Conservation (phyloP, 2,888 invertebrate species). For the Rhyacophila evoluta region DNA sequence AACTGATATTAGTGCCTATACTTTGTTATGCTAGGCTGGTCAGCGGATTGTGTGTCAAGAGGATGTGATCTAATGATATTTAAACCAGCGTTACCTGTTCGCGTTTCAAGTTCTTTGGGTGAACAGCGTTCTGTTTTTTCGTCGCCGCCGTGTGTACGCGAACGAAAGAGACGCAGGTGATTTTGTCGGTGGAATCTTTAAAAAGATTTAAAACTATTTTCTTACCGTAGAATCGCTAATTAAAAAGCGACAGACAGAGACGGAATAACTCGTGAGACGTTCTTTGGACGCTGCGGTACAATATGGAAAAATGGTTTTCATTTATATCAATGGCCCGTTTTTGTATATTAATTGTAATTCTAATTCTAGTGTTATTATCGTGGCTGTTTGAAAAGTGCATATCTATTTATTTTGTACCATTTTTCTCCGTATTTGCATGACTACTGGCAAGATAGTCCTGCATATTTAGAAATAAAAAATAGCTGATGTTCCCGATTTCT, state of each 20-base stretch:
- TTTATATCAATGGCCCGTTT: background rate
- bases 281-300: background rate
- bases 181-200: conserved; percentile 2
- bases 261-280: background rate
- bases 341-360: too few species aligned
- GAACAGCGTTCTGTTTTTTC: background rate
- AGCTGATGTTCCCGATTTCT: too few species aligned
- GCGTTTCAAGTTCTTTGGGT: conserved; percentile 18
- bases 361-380: too few species aligned
- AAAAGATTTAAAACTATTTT: background rate
- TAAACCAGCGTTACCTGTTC: conserved; percentile 19
- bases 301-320: conserved; percentile 3
- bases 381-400: too few species aligned
- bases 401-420: too few species aligned
- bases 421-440: too few species aligned
- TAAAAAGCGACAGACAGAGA: background rate
- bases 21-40: background rate
- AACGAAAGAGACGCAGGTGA: background rate
- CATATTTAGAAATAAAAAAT: too few species aligned
- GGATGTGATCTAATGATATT: conserved; percentile 22
- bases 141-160: background rate
- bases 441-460: too few species aligned
- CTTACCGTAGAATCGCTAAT: conserved; percentile 1
- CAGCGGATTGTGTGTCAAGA: background rate
- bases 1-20: too few species aligned